phyloP scores from a whole-genome alignment of 2,888 invertebrate species.

The Esperia sulphurella region DNA sequence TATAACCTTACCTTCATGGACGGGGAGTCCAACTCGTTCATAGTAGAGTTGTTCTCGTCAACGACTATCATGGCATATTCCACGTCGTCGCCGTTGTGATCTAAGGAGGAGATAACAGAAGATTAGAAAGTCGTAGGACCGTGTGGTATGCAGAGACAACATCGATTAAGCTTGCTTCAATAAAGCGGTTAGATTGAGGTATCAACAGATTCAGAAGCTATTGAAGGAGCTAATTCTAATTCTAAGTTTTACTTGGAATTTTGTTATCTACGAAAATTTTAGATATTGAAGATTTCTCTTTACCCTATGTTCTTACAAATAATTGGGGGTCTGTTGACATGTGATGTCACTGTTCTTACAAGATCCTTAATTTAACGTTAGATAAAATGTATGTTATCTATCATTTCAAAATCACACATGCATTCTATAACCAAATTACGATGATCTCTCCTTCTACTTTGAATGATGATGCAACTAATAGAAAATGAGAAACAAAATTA shows the following conservation, averaged over 20 bases:
- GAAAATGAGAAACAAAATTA: constrained; percentile 38
- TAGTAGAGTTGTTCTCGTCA: constrained; percentile 91
- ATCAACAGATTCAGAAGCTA: constrained; percentile 8
- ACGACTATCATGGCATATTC: constrained; percentile 95
- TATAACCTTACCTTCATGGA: constrained; percentile 86
- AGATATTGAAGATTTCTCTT: no score
- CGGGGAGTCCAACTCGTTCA: constrained; percentile 90
- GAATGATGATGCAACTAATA: constrained; percentile 65
- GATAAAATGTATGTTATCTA: not conserved
- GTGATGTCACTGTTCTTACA: no score
- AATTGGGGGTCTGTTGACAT: no score
- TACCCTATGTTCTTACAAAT: no score
- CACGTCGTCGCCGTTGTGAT: constrained; percentile 85
- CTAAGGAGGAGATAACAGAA: constrained; percentile 39
- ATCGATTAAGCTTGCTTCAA: constrained; percentile 64
- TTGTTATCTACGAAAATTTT: not conserved
- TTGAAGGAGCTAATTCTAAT: constrained; percentile 1
- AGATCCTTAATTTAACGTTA: no score
- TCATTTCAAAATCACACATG: not conserved
- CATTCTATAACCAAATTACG: constrained; percentile 13
- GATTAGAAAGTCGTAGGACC: constrained; percentile 8
- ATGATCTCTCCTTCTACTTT: constrained; percentile 24
- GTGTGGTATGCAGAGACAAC: constrained; percentile 35
- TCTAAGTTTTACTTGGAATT: constrained; percentile 1
- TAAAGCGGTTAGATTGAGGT: constrained; percentile 46